Evolutionary conservation across 1,140 invertebrate genomes (phyloP).

Genomic region (Eubasilissa regina): DNA sequence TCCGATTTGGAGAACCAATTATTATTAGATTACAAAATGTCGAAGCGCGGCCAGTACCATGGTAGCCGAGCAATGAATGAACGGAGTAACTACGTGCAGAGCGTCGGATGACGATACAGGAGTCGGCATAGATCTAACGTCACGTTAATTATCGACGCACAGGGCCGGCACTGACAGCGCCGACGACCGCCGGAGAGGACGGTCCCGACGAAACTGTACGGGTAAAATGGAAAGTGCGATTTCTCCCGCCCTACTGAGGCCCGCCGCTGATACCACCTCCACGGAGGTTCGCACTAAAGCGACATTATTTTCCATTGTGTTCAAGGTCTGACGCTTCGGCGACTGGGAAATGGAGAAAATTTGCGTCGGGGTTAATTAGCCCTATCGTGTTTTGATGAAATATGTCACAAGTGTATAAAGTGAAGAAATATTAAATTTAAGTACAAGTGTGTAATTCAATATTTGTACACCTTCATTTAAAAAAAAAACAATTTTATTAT

Average conservation of each 20-base stretch:
- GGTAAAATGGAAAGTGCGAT: conserved; percentile 44
- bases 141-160: not conserved
- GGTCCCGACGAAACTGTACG: conserved; percentile 12
- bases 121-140: not conserved
- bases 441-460: no score
- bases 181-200: conserved; percentile 6
- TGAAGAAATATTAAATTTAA: no score
- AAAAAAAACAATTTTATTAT: no score
- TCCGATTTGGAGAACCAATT: no score
- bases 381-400: no score
- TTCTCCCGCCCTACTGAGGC: conserved; percentile 23
- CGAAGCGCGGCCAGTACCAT: no score
- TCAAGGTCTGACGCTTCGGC: not conserved
- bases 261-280: not conserved
- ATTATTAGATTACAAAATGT: no score
- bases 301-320: conserved; percentile 31
- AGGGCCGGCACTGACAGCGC: not conserved
- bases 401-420: no score
- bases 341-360: not conserved
- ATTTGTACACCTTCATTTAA: no score
- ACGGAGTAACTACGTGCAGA: not conserved
- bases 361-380: not conserved
- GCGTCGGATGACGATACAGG: conserved; percentile 1
- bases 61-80: conserved; percentile 11
- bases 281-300: conserved; percentile 14